Evolutionary conservation across 2,888 invertebrate species (phyloP).

Genomic region (Chrysolina oricalcia): DNA sequence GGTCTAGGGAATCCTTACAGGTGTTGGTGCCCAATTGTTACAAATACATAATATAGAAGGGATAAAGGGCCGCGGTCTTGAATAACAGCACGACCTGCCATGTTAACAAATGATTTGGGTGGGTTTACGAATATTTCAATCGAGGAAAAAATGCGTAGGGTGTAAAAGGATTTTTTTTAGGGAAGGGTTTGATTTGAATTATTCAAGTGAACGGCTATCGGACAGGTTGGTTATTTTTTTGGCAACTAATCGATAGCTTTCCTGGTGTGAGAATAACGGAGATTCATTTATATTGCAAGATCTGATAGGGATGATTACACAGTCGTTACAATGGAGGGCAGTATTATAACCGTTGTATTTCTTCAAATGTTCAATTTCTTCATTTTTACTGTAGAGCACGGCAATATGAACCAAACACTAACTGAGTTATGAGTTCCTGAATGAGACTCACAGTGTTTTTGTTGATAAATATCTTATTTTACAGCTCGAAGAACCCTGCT

Average conservation of each 20-base stretch:
- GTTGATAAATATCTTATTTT: too few species aligned
- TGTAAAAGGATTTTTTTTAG: background rate
- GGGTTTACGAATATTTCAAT: slow-evolving; percentile 17
- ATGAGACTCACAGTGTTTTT: too few species aligned
- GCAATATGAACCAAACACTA: too few species aligned
- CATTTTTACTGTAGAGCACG: too few species aligned
- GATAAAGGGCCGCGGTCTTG: background rate
- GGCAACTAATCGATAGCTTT: background rate
- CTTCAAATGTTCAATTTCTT: too few species aligned
- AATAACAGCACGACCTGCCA: background rate
- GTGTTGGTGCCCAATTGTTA: slow-evolving; percentile 10
- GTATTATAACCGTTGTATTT: too few species aligned
- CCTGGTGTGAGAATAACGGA: background rate
- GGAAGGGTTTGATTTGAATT: background rate
- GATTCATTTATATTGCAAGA: too few species aligned
- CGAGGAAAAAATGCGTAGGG: background rate
- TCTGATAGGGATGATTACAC: too few species aligned
- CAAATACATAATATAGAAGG: slow-evolving; percentile 16
- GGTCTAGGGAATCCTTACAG: background rate
- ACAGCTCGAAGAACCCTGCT: too few species aligned
- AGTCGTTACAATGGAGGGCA: too few species aligned
- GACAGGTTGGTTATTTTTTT: background rate
- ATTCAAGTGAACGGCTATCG: background rate
- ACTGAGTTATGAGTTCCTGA: too few species aligned
- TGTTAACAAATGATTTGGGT: slow-evolving; percentile 19